Evolutionary conservation across 1,140 invertebrate species (phyloP), one percentile per base, ranked within the genome.

Genomic region (Matsumurasca onukii): DNA sequence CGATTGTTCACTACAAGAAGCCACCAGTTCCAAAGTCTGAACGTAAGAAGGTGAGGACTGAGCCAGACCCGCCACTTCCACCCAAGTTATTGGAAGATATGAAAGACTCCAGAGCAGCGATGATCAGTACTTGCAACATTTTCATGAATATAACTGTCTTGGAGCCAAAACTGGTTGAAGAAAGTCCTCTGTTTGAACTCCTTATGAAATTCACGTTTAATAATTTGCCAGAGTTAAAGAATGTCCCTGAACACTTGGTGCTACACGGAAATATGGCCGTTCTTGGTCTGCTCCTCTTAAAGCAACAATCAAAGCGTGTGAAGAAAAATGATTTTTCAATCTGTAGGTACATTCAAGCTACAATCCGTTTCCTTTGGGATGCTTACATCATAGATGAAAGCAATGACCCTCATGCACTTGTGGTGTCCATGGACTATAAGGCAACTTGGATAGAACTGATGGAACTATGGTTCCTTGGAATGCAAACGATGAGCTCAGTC

Each of bases 111-210:
- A 85, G 91, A 65, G 82, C 85, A 5, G 91, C 92, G 0, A 91
- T 97, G 82, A 88, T 93, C 24, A 92, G 92, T 66, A 85, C 94
- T 1, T 95, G 93, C 78, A 95, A 95, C 74, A 89, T 95, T 52
- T 88, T 97, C 49, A 94, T 97, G 91, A 97, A 97, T 75, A 85
- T 97, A 0, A 91, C 91, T 15, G 94, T 97, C 0, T 77, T 96
- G 29, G 94, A 95, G 77, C 86, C 89, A 0, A 91, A 92, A 78
- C 78, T 91, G 20, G 91, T 94, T 2, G 88, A 93, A 76, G 86
- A 89, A 68, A 90, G 89, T 63, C 77, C 85, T 24, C 81, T 90
- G 3, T 96, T 95, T 77, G 86, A 89, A 67, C 87, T 88, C 52
- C 78, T 96, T 3, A 80, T 95, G 17, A 93, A 93, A 77, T 96